phyloP scores from a whole-genome alignment of 2,888 invertebrate species.

The Eudemis profundana region DNA sequence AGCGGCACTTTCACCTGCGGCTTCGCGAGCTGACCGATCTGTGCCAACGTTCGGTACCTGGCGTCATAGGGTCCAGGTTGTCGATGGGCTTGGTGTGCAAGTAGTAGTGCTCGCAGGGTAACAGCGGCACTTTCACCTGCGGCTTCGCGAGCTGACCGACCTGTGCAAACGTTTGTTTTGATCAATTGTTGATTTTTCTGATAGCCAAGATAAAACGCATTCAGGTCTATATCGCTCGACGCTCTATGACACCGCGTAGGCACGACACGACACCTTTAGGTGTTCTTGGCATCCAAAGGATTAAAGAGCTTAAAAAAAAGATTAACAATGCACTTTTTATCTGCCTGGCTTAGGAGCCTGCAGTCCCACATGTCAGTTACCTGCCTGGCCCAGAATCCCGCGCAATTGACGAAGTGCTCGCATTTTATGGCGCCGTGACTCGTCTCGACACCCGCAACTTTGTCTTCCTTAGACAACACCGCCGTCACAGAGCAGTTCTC shows the following conservation, averaged over 20 bases:
- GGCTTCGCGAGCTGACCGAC: slow-evolving; percentile 94
- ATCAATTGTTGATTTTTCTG: too few species aligned
- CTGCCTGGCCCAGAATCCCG: slow-evolving; percentile 97
- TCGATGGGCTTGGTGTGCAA: slow-evolving; percentile 93
- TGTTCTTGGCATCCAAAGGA: too few species aligned
- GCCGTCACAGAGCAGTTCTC: slow-evolving; percentile 91
- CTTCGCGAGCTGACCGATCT: slow-evolving; percentile 92
- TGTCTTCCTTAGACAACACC: slow-evolving; percentile 87
- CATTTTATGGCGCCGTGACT: slow-evolving; percentile 91
- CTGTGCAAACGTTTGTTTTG: slow-evolving; percentile 50
- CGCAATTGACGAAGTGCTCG: slow-evolving; percentile 97
- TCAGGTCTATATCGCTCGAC: too few species aligned
- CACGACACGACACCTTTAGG: too few species aligned
- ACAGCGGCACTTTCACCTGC: slow-evolving; percentile 94
- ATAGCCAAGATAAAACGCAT: too few species aligned
- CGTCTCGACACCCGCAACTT: slow-evolving; percentile 91
- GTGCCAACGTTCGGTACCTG: slow-evolving; percentile 83
- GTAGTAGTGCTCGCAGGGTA: slow-evolving; percentile 97
- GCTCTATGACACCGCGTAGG: too few species aligned
- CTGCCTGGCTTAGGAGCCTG: too few species aligned
- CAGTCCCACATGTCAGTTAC: too few species aligned
- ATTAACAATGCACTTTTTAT: too few species aligned
- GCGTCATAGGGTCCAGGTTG: slow-evolving; percentile 91
- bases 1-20: slow-evolving; percentile 95
- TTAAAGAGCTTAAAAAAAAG: too few species aligned